Evolutionary conservation across 2,797 vertebrate genomes (phyloP), one percentile per base, ranked within the genome.

Genomic region (Acanthurus leucopareius): DNA sequence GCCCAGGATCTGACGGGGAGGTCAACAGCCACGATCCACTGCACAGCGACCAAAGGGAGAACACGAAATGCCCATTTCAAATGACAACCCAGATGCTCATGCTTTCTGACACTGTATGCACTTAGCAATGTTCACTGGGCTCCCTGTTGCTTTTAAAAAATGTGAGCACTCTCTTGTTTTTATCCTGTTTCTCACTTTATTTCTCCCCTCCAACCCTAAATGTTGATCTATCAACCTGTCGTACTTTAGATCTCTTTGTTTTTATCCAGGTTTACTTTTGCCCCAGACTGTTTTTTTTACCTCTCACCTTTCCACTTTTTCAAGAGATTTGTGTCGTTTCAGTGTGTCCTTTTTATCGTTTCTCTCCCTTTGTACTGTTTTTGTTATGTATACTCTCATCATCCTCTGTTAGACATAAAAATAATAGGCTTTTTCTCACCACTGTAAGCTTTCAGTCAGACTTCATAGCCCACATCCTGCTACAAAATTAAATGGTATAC

Each of bases 11-110:
- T 85, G 90, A 91, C 82, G 60, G 84, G 44, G 82, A 86, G 89
- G 92, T 94, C 92, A 91, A 80, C 73, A 69, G 69, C 83, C 82
- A 77, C 77, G 47, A 90, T 82, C 83, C 71, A 42, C 86, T 53
- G 60, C 81, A 51, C 56, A 42, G 74, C 51, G 11, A 82, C 85
- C 69, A 59, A 82, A 84, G 91, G 89, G 83, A 90, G 79, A 88
- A 92, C 92, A 93, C 22, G 82, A 79, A 92, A 91, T 85, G 73
- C 67, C 91, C 93, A 91, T 94, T 93, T 93, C 89, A 90, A 72
- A 73, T 91, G 91, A 91, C 90, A 83, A 61, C 73, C 64, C 52
- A 35, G 78, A 92, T 67, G 86, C 83, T 94, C 88, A 93, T 89
- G 84, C 89, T 78, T 86, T 72, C 86, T 93, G 90, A 91, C 90